Conservation (phyloP, 2,888 invertebrate genomes). For the Stegophylla sp. region DNA sequence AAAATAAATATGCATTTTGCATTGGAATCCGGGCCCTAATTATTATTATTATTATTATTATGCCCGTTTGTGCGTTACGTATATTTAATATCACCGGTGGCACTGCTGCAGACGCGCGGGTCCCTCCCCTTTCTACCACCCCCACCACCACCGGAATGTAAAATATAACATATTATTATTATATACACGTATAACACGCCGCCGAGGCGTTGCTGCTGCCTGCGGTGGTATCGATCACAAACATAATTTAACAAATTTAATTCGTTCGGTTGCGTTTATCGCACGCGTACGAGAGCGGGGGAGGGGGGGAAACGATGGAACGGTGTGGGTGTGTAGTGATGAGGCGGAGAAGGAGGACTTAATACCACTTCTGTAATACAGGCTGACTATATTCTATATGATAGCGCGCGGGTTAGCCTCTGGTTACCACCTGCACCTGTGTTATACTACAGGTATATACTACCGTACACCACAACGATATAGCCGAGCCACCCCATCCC, state of each 20-base stretch:
- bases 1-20: too few relatives aligned
- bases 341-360: neutral
- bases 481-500: neutral
- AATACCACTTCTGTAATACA: neutral
- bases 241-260: slow-evolving; percentile 41
- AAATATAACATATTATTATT: too few relatives aligned
- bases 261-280: neutral
- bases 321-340: too few relatives aligned
- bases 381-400: neutral
- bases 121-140: too few relatives aligned
- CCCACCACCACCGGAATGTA: too few relatives aligned
- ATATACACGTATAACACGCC: too few relatives aligned
- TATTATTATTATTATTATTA: too few relatives aligned
- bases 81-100: neutral
- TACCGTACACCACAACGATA: neutral
- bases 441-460: neutral
- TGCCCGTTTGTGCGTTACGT: neutral
- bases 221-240: slow-evolving; percentile 18
- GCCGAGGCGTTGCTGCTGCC: too few relatives aligned
- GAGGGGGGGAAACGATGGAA: too few relatives aligned
- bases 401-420: neutral
- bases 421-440: neutral
- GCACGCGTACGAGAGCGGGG: neutral
- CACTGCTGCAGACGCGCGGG: neutral
- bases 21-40: too few relatives aligned